Conservation (phyloP, 92 coral and sea anemone species). For the Phenganax stokvisi region DNA sequence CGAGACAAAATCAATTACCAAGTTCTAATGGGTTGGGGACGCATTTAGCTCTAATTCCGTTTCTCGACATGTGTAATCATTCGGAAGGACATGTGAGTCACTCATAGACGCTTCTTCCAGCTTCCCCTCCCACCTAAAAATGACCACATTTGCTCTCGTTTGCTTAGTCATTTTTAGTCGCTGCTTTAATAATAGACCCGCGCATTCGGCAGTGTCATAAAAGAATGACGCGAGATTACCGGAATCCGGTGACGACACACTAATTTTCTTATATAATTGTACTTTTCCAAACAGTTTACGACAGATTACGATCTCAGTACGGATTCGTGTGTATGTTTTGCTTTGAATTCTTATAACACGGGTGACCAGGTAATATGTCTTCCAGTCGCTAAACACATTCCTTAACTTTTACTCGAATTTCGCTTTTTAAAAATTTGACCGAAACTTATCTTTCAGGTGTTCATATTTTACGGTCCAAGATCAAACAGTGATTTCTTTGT, state of each 20-base stretch:
- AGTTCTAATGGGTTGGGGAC: slow-evolving; percentile 56
- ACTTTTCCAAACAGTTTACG: slow-evolving; percentile 57
- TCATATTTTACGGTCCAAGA: slow-evolving; percentile 87
- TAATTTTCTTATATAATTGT: not conserved
- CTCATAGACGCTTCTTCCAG: not conserved
- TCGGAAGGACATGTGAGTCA: slow-evolving; percentile 69
- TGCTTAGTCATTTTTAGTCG: too few species aligned
- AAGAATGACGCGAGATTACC: too few species aligned
- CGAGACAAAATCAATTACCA: slow-evolving; percentile 90
- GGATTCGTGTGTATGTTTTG: slow-evolving; percentile 65
- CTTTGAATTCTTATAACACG: slow-evolving; percentile 59
- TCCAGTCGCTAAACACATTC: too few species aligned
- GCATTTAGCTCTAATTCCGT: slow-evolving; percentile 80
- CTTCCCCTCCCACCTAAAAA: not conserved
- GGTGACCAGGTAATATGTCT: slow-evolving; percentile 61
- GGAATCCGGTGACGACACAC: too few species aligned
- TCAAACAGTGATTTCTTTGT: slow-evolving; percentile 84
- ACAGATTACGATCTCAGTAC: slow-evolving; percentile 75
- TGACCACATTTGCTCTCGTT: not conserved
- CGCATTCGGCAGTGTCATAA: too few species aligned
- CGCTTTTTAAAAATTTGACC: not conserved
- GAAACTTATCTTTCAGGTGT: slow-evolving; percentile 36
- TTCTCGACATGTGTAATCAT: slow-evolving; percentile 99
- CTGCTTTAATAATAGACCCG: too few species aligned
- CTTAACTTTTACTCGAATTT: too few species aligned